These are phyloP conservation scores for Carabus problematicus DNA, from an alignment of 2,888 invertebrate genomes.

Conservation along the genomic window DNA sequence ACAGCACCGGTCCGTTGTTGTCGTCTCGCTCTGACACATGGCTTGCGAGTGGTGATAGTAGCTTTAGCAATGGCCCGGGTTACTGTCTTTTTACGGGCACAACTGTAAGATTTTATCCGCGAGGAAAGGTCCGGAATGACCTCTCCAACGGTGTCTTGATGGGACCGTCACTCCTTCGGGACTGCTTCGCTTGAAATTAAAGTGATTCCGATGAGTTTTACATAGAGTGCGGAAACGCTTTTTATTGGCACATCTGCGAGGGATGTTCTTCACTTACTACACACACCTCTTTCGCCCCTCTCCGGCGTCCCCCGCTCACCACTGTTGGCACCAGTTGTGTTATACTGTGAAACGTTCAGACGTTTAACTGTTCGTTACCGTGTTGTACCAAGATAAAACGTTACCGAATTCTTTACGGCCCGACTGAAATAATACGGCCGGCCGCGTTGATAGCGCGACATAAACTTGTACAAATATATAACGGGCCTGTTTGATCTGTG, in stretches of 20 bases:
- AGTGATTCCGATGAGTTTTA: constrained; percentile 52
- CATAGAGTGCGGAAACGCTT: constrained; percentile 46
- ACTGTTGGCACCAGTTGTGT: too few relatives aligned
- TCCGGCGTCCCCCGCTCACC: neutral
- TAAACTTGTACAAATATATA: constrained; percentile 56
- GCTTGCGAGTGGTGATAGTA: constrained; percentile 2
- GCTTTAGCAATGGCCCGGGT: constrained; percentile 20
- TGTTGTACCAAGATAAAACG: constrained; percentile 33
- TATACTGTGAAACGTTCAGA: constrained; percentile 9
- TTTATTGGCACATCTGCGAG: constrained; percentile 41
- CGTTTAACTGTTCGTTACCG: constrained; percentile 39
- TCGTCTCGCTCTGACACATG: neutral
- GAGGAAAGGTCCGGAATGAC: constrained; percentile 54
- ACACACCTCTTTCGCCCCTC: constrained; percentile 12
- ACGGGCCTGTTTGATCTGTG: constrained; percentile 54
- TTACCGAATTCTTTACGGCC: constrained; percentile 40
- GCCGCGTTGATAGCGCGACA: constrained; percentile 42
- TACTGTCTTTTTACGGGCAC: constrained; percentile 56
- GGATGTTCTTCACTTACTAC: neutral
- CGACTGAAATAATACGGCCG: constrained; percentile 41
- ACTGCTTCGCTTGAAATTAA: constrained; percentile 53
- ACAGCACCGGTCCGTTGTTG: constrained; percentile 15
- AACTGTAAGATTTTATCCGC: constrained; percentile 52
- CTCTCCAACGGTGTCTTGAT: constrained; percentile 55
- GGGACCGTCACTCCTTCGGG: constrained; percentile 54